Conservation (phyloP, 2,888 invertebrate genomes). For the Xestoiulus laeticollis region DNA sequence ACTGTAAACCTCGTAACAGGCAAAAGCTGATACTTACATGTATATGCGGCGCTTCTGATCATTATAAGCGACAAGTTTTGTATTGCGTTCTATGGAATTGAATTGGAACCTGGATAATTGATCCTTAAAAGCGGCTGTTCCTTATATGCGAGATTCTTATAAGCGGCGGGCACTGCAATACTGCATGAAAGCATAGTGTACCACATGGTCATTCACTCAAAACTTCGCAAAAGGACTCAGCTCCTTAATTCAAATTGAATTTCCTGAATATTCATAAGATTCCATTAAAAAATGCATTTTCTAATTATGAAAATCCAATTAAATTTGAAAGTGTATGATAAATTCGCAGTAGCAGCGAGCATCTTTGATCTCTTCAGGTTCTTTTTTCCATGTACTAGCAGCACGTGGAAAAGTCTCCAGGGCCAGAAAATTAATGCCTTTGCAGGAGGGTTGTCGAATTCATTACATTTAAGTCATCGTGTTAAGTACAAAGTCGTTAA, state of each 20-base stretch:
- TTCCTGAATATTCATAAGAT: background rate
- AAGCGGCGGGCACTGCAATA: background rate
- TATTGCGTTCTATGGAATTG: no score
- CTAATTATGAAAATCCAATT: conserved; percentile 41
- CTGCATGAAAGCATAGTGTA: background rate
- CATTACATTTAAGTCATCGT: conserved; percentile 39
- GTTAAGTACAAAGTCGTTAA: conserved; percentile 41
- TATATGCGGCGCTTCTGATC: no score
- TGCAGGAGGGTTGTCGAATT: conserved; percentile 35
- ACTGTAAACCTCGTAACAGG: no score
- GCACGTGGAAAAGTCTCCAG: background rate
- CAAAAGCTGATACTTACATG: no score
- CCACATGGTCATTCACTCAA: background rate
- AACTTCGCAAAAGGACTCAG: background rate
- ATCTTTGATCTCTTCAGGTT: conserved; percentile 10
- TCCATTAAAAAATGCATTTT: conserved; percentile 15
- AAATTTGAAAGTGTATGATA: conserved; percentile 39
- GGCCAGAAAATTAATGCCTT: conserved; percentile 35
- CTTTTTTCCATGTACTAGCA: background rate
- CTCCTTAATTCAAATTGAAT: conserved; percentile 8
- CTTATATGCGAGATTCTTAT: no score
- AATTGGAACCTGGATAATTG: no score
- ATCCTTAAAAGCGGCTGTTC: no score
- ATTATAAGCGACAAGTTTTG: no score
- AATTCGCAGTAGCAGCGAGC: conserved; percentile 27